Evolutionary conservation across 53 echinoderm and acorn worm species (phyloP), one percentile per base, ranked within the genome.

Genomic region (Holothuria leucospilota): DNA sequence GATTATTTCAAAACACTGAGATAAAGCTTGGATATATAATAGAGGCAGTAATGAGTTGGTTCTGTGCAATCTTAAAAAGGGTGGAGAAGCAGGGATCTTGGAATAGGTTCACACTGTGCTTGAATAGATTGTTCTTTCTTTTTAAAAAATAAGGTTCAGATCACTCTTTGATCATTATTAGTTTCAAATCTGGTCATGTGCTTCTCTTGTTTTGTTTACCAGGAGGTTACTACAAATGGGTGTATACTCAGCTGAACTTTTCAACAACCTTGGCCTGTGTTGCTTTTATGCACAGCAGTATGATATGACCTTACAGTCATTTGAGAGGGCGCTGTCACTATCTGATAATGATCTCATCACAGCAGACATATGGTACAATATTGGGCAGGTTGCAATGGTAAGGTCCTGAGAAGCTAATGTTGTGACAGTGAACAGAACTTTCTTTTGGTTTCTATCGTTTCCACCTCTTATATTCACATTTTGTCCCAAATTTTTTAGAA

Each of bases 201-300:
- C n/a, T 51, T 77, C 30, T 28, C 53, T 60, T 59, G 1, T 18
- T 78, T 39, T 71, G 25, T 23, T 15, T 65, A 5, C 27, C 87
- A 96, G 97, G 92, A 87, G 97, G 42, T 74, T 96, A 62, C 86
- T 96, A 11, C 97, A 96, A 59, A 96, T 96, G 97, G 97, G 97
- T 77, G 97, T 96, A 30, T 96, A 91, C 86, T 93, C 93, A 84
- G 93, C 97, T 23, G 97, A 96, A 77, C 79, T 96, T 29, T 96
- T 94, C 89, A 96, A 96, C 87, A 96, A 96, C 81, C 91, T 96
- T 13, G 95, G 97, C 6, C 78, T 96, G 86, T 96, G 97, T 82
- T 96, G 97, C 79, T 96, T 96, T 84, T 96, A 95, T 81, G 94
- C 97, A 29, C 97, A 96, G 70, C 97, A 96, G 86, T 96, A 96